Percentiles rank a stretch among this genome's conserved stretches.
phyloP scores from a whole-genome alignment of 2,797 vertebrate genomes.

The Carapus acus region DNA sequence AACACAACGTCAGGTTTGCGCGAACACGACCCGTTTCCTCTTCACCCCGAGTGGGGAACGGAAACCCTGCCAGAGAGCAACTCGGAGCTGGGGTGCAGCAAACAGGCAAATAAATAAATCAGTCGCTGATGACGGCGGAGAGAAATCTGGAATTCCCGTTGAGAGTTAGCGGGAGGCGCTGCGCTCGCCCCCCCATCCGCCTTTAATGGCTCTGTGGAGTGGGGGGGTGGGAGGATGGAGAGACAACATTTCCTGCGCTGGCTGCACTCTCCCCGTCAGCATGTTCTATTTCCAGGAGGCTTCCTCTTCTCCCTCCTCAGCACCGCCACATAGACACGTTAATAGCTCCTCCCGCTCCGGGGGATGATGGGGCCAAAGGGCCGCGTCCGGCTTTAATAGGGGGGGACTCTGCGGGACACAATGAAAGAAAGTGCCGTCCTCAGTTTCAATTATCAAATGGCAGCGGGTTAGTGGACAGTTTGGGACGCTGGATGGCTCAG shows the following conservation, averaged over 20 bases:
- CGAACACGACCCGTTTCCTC: no score
- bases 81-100: conserved; percentile 25
- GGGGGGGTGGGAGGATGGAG: conserved; percentile 41
- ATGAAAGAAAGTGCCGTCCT: conserved; percentile 53
- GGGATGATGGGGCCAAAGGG: conserved; percentile 41
- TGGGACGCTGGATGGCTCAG: conserved; percentile 17
- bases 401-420: conserved; percentile 40
- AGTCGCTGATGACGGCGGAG: conserved; percentile 37
- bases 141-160: conserved; percentile 21
- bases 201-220: conserved; percentile 50
- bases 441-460: conserved; percentile 62
- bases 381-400: conserved; percentile 47
- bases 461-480: conserved; percentile 11
- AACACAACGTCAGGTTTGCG: no score
- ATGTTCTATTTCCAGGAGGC: conserved; percentile 63
- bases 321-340: conserved; percentile 44
- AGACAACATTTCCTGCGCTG: conserved; percentile 33
- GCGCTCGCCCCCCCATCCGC: conserved; percentile 30
- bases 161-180: conserved; percentile 27
- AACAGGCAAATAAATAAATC: conserved; percentile 45
- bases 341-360: conserved; percentile 43
- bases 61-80: no score
- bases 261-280: conserved; percentile 58
- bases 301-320: conserved; percentile 22
- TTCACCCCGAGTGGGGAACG: no score